phyloP scores from a whole-genome alignment of 2,113 vertebrate genomes.

The Phyllostomus discolor region DNA sequence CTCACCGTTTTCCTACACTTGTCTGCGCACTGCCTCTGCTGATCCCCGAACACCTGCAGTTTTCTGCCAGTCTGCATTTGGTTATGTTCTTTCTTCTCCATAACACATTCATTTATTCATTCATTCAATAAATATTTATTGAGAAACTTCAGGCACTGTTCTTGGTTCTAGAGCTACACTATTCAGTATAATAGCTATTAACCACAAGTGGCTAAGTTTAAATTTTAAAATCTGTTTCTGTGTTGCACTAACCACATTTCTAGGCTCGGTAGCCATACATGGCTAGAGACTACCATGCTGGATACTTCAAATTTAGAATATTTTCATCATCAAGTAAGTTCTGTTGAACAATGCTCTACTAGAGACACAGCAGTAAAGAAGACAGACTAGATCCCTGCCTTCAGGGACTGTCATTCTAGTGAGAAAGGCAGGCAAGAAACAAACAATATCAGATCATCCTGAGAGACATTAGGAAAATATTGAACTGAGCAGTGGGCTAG shows the following conservation, averaged over 20 bases:
- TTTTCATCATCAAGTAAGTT: not conserved
- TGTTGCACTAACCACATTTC: not conserved
- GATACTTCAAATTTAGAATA: not conserved
- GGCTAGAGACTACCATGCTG: not conserved
- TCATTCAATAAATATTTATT: not conserved
- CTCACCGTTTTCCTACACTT: not conserved
- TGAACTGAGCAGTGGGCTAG: not conserved
- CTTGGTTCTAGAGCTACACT: not conserved
- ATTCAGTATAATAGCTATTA: not conserved
- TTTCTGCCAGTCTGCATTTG: constrained; percentile 1
- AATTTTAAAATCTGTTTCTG: not conserved
- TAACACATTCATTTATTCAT: not conserved
- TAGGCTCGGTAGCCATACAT: not conserved
- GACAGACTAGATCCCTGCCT: not conserved
- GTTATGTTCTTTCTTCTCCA: not conserved
- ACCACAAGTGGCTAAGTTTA: not conserved
- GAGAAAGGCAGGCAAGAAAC: not conserved
- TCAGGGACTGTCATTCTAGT: not conserved
- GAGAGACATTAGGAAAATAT: not conserved
- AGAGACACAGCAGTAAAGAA: not conserved
- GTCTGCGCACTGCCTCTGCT: not conserved
- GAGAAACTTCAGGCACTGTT: not conserved
- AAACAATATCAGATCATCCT: not conserved
- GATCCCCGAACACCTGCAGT: not conserved
- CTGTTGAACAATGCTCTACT: not conserved